Conservation (phyloP, 2,113 vertebrate genomes). For the Nettapus auritus region DNA sequence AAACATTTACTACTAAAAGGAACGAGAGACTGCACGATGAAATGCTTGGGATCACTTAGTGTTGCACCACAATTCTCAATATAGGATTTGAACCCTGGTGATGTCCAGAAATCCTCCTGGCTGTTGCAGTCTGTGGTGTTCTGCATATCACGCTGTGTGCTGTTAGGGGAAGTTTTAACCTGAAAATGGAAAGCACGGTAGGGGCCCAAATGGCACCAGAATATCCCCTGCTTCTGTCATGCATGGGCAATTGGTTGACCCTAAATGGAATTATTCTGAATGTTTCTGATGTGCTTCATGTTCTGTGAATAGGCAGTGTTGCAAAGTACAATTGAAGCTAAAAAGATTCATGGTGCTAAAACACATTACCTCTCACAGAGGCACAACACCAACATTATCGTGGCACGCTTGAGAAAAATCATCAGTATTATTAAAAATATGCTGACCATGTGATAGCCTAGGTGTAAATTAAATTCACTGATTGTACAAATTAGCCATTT, state of each 20-base stretch:
- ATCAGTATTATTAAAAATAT: conserved; percentile 8
- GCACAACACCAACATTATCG: neutral
- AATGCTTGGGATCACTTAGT: neutral
- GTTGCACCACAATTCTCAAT: neutral
- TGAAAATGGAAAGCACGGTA: neutral
- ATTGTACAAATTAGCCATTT: neutral
- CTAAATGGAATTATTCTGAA: neutral
- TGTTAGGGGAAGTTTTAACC: neutral
- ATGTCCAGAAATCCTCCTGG: neutral
- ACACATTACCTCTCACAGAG: neutral
- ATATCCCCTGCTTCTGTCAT: neutral
- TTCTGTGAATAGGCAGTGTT: neutral
- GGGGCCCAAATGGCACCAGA: neutral
- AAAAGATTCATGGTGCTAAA: neutral
- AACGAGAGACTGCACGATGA: neutral
- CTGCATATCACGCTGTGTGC: neutral
- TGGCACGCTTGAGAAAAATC: conserved; percentile 1
- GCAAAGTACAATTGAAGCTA: neutral
- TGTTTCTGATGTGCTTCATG: neutral
- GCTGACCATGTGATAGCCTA: neutral
- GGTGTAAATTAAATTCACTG: neutral
- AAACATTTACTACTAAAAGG: neutral
- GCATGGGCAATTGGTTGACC: neutral
- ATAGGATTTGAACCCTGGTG: neutral
- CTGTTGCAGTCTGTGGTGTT: neutral